Evolutionary conservation across 1,140 invertebrate genomes (phyloP), one percentile per base, ranked within the genome.

Genomic region (Dreissena polymorpha): DNA sequence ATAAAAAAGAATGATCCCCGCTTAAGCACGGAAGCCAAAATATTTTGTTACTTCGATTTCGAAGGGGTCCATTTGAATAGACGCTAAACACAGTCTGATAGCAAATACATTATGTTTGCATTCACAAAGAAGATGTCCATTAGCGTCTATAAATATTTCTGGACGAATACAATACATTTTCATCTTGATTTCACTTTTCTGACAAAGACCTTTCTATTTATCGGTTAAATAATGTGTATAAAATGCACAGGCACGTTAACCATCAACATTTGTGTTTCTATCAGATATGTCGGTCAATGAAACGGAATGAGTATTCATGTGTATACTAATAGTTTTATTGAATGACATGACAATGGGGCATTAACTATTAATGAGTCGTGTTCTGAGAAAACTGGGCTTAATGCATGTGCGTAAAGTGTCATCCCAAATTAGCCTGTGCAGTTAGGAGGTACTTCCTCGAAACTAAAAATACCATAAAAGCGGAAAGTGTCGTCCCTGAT

Each of bases 41-140:
- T 82, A 82, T 82, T 82, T 82, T 60, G 79, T 82, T 82, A 51
- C 79, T 68, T 60, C 51, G 49, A n/a, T 60, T 2, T 60, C 57
- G 16, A 18, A n/a, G 21, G 6, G 2, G 21, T 60, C 57, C 57
- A 60, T 60, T 60, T 5, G 57, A 60, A 60, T 23, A 60, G 16
- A n/a, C 16, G 57, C 57, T 60, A 60, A 60, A 60, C 57, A 60
- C 6, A 2, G 10, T 60, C 57, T 18, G 16, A 23, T n/a, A n/a
- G 57, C 57, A n/a, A 60, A 23, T 60, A 23, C 2, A n/a, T 23
- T 60, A 2, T n/a, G 21, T 60, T 60, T n/a, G 57, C 2, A 60
- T n/a, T 60, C 16, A 6, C 2, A 23, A 60, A 60, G 3, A 60
- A 39, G 12, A 60, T n/a, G 57, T 60, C 57, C 57, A 60, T 60